Evolutionary conservation across 2,113 vertebrate species (phyloP).

Genomic region (Gyps fulvus): DNA sequence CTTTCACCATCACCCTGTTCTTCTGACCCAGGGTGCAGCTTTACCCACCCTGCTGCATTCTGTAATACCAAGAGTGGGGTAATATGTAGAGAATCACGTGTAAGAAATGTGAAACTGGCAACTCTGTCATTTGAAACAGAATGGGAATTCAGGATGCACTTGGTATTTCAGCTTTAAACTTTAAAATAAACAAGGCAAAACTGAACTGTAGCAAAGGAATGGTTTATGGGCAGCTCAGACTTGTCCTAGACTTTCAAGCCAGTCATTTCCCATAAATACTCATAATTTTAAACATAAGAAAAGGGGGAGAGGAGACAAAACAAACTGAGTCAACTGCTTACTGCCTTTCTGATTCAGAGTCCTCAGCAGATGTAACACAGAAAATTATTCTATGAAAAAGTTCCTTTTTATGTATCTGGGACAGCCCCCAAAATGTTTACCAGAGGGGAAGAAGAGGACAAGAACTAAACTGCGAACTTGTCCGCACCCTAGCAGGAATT

Average conservation of each 20-base stretch:
- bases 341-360: conserved; percentile 59
- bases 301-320: conserved; percentile 40
- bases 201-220: background rate
- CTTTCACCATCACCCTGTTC: background rate
- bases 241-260: conserved; percentile 17
- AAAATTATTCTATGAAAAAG: conserved; percentile 49
- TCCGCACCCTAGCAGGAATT: conserved; percentile 50
- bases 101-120: background rate
- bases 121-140: background rate
- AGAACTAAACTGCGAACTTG: conserved; percentile 40
- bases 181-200: background rate
- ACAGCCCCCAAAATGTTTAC: conserved; percentile 55
- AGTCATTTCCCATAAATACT: conserved; percentile 52
- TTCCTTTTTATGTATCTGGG: conserved; percentile 48
- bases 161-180: background rate
- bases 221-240: conserved; percentile 24
- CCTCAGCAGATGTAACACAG: conserved; percentile 25
- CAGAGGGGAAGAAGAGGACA: conserved; percentile 49
- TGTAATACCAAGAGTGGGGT: background rate
- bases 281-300: conserved; percentile 41
- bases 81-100: background rate
- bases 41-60: background rate
- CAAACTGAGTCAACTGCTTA: conserved; percentile 50
- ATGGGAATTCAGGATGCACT: background rate
- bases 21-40: background rate